Base-by-base conservation (phyloP, 2,888 invertebrate genomes). In the Aphidoletes aphidimyza region DNA sequence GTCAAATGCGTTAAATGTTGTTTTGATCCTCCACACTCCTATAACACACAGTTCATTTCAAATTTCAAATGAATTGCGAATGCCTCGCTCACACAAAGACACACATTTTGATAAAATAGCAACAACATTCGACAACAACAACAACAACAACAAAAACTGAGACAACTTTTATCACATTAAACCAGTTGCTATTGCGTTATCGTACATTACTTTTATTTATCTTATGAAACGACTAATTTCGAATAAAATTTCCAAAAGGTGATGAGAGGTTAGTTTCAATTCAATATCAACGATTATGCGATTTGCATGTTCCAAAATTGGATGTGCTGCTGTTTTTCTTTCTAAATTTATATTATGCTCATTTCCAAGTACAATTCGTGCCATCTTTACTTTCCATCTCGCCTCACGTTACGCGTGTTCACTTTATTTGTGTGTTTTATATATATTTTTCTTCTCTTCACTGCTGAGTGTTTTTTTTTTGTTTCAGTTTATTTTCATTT, bases 251-350 rank as follows among this genome's bases (percentile, higher is more conserved):
- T 54, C 26, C 22, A 54, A 54, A 54, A 22, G 22, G 22, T 22
- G 26, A 6, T 54, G 54, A 69, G 26, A 69, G 69, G 69, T 69
- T 69, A 69, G 69, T 69, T 69, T 30, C n/a, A n/a, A n/a, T n/a
- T n/a, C n/a, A n/a, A n/a, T n/a, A n/a, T n/a, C n/a, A n/a, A n/a
- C n/a, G n/a, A n/a, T n/a, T 30, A 30, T 19, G 14, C 69, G 2
- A 9, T 69, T 69, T 11, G n/a, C 2, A 69, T 69, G 30, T 69
- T 14, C 14, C 11, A 69, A 69, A 30, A 30, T 11, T 69, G 0
- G 3, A 30, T 22, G 2, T 11, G 22, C n/a, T n/a, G 9, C 3
- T 22, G 6, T 22, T 54, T n/a, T n/a, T 22, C 22, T 26, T 54
- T 54, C 54, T n/a, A 54, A 54, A 54, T 22, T n/a, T 54, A 26